Conservation (phyloP, 1,140 invertebrate species). For the fruit fly (Drosophila melanogaster) region Release_6_plus_ISO1_MT NT_033779.5:20356001-20356500, state of each 20-base stretch:
- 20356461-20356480: conserved; percentile 96
- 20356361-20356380: conserved; percentile 90
- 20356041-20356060: too few species aligned
- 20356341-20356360: conserved; percentile 97
- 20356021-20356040: too few species aligned
- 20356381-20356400: conserved; percentile 90
- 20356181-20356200: conserved; percentile 96
- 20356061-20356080: too few species aligned
- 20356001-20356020: conserved; percentile 89
- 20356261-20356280: conserved; percentile 97
- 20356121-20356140: conserved; percentile 92
- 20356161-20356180: conserved; percentile 97
- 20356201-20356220: conserved; percentile 97
- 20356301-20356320: conserved; percentile 97
- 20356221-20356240: conserved; percentile 97
- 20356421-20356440: conserved; percentile 95
- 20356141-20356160: conserved; percentile 95
- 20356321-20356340: conserved; percentile 96
- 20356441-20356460: conserved; percentile 94
- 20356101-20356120: conserved; percentile 95
- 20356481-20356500: conserved; percentile 96
- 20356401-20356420: conserved; percentile 93
- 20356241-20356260: conserved; percentile 97
- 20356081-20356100: conserved; percentile 92
- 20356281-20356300: conserved; percentile 92